Base-by-base conservation (phyloP, 2,888 invertebrate genomes). In the Chelonus formosanus region DNA sequence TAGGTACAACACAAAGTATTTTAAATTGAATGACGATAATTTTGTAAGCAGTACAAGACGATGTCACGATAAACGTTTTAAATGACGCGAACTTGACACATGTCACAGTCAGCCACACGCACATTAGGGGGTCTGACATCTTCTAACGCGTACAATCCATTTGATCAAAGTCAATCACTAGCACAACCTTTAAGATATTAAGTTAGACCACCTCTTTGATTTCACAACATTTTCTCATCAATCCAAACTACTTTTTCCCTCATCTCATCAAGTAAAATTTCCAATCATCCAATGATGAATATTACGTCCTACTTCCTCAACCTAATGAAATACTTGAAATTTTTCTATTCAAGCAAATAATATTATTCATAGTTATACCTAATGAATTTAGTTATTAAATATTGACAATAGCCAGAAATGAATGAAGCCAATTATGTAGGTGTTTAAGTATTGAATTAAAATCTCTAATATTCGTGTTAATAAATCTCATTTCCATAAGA, bases 141-240 rank as follows among this genome's bases (percentile, higher is more conserved):
- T 71, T 70, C 72, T 73, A 74, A 75, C 75, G 70, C 67, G 72
- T 74, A 75, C 73, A 75, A 80, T 79, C 76, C 73, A 75, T 78
- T 76, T 75, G 73, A 52, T 48, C 61, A 50, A 58, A 52, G 57
- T 32, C 52, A 58, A 34, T 58, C 32, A 58, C 58, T 32, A 45
- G 47, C 34, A 40, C 34, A 47, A 8, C 10, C 10, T 34, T 48
- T 40, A 45, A 34, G 7, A 35, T 34, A 8, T 31, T 6, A 20
- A 40, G 20, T 20, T 10, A 57, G 47, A 47, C 53, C 8, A 53
- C 61, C 53, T 53, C 73, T 76, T 72, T 70, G 77, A 77, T 75
- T 76, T 75, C 75, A 73, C 75, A 76, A 78, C 75, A 75, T 76
- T 75, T 76, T 72, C 70, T 71, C 63, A 65, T 55, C 55, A 68